phyloP scores from a whole-genome alignment of 2,113 vertebrate species.

The Psophia crepitans region DNA sequence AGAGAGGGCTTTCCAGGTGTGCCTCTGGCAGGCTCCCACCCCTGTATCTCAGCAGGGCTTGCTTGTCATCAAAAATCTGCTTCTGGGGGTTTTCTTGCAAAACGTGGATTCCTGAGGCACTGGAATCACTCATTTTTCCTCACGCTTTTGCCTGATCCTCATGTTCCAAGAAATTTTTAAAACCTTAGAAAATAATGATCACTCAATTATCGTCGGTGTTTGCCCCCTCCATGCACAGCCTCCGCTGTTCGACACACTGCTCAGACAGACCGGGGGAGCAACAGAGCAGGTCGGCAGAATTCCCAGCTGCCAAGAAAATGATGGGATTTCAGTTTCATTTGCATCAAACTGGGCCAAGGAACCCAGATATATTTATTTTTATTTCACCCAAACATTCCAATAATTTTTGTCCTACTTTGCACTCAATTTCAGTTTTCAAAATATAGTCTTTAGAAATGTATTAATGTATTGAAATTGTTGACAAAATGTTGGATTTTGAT shows the following conservation, averaged over 20 bases:
- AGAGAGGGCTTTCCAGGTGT: neutral
- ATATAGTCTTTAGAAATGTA: neutral
- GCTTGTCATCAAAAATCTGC: neutral
- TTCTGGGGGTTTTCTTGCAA: neutral
- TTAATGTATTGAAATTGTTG: neutral
- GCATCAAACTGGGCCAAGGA: neutral
- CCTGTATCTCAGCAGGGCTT: neutral
- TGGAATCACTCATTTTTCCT: neutral
- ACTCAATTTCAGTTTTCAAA: neutral
- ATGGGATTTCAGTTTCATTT: neutral
- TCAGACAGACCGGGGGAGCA: neutral
- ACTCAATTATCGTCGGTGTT: neutral
- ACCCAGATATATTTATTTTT: neutral
- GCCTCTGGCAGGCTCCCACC: neutral
- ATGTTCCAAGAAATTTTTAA: neutral
- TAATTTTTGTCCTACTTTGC: neutral
- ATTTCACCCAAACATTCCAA: neutral
- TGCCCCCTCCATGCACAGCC: too few relatives aligned
- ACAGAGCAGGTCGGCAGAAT: accelerated
- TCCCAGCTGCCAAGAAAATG: neutral
- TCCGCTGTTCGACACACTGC: neutral
- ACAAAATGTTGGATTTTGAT: neutral
- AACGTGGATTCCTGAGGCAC: neutral
- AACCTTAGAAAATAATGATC: neutral
- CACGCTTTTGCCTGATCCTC: neutral